Evolutionary conservation across 2,113 vertebrate genomes (phyloP), one percentile per base, ranked within the genome.

Genomic region (Nymphicus hollandicus): DNA sequence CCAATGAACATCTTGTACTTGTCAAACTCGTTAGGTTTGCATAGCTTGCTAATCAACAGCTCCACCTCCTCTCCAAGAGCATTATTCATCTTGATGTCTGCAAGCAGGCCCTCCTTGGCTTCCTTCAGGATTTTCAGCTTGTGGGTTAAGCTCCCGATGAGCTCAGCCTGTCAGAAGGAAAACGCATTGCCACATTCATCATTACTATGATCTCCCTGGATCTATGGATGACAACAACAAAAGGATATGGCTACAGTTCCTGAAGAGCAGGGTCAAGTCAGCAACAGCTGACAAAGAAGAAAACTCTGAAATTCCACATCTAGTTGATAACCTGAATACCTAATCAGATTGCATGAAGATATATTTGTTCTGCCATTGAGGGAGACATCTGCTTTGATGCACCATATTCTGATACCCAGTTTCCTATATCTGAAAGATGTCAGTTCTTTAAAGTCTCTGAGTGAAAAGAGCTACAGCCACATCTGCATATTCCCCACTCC

Each of bases 1-100:
- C 99, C 99, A 3, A 99, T 98, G 97, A 99, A 99, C 98, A 99
- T 98, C 98, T 96, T 98, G 98, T 99, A 99, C 97, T 99, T 99
- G 95, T 99, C 99, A 91, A 97, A 98, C 98, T 99, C 99, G 3
- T 99, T 99, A 68, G 98, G 95, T 94, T 98, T 99, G 97, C 99
- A 99, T 25, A 93, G 96, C 12, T 98, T 94, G 77, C 98, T 98
- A 81, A 99, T 98, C 94, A 99, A 74, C 7, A 93, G 95, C 85
- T 99, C 99, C 12, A 99, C 97, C 91, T 97, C 97, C 33, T 97
- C 96, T 17, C 98, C 99, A 2, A 99, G 96, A 23, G 97, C 97
- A 2, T 98, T 98, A 91, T 99, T 99, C 52, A 96, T 90, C 94
- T 96, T 98, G 87, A 98, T 98, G 97, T 99, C 99, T 85, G 98